phyloP scores from a whole-genome alignment of 2,797 vertebrate genomes.

The Uromys caudimaculatus region DNA sequence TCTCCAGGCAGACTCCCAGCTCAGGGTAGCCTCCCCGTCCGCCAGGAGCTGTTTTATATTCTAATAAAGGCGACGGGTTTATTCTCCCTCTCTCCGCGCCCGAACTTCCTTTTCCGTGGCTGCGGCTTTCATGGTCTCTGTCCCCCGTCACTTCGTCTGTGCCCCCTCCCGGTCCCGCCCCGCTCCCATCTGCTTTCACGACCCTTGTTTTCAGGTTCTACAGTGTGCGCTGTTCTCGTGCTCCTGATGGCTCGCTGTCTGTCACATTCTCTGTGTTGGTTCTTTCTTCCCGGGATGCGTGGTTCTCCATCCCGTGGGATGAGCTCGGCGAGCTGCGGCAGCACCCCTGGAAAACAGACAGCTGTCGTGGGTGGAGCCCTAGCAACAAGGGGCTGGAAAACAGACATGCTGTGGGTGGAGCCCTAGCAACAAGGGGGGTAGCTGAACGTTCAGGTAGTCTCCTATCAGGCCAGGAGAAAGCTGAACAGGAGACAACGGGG shows the following conservation, averaged over 20 bases:
- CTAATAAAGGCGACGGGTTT: background rate
- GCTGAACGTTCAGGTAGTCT: background rate
- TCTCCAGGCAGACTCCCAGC: background rate
- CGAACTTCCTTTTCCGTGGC: background rate
- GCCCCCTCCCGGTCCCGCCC: background rate
- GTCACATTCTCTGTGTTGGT: too few relatives aligned
- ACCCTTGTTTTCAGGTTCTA: background rate
- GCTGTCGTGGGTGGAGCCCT: background rate
- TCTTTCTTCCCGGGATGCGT: background rate
- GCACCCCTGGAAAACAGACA: background rate
- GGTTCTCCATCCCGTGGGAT: background rate
- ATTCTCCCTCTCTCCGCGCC: background rate
- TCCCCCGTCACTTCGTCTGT: background rate
- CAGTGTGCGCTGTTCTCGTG: background rate
- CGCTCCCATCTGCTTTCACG: background rate
- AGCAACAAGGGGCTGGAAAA: too few relatives aligned
- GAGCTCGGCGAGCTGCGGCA: background rate
- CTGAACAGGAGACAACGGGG: background rate
- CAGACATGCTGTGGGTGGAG: background rate
- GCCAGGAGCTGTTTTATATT: background rate
- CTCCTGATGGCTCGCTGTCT: background rate
- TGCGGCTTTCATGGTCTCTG: background rate
- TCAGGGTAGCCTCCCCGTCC: background rate
- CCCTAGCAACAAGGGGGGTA: background rate
- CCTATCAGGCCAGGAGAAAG: background rate